These are phyloP conservation scores for Salvelinus alpinus DNA, from an alignment of 2,113 vertebrate genomes.

Conservation along the genomic window DNA sequence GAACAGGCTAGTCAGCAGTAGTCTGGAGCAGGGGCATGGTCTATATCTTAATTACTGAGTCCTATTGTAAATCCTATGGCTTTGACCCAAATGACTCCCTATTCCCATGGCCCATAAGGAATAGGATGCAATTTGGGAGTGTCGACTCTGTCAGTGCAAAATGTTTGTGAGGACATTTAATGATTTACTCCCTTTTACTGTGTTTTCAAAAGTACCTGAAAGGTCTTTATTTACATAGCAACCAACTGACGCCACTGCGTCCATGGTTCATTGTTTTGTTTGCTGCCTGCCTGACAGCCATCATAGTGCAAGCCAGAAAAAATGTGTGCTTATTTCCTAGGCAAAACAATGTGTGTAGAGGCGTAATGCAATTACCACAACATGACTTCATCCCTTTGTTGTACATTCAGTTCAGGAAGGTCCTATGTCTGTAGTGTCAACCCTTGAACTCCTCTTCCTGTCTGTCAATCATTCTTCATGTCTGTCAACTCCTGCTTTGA, in stretches of 20 bases:
- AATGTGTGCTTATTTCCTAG: not conserved
- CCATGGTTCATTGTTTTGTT: not conserved
- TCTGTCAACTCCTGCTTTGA: not conserved
- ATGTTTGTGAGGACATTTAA: not conserved
- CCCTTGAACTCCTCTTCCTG: not conserved
- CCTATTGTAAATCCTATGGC: not conserved
- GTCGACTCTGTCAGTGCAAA: not conserved
- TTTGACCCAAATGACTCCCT: too few relatives aligned
- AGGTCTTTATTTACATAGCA: conserved; percentile 1
- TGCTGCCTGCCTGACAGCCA: not conserved
- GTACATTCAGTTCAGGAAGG: not conserved
- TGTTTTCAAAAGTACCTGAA: not conserved
- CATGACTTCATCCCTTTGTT: not conserved
- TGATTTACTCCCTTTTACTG: not conserved
- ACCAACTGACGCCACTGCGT: not conserved
- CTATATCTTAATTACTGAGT: not conserved
- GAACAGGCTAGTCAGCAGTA: conserved; percentile 51
- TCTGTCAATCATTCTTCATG: not conserved
- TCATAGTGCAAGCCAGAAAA: not conserved
- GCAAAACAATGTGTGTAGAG: too few relatives aligned
- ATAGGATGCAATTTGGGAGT: too few relatives aligned
- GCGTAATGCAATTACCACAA: too few relatives aligned
- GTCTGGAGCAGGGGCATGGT: conserved; percentile 1
- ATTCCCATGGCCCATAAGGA: too few relatives aligned
- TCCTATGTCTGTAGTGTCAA: not conserved